Percentiles rank a stretch among this genome's conserved stretches.
phyloP scores from a whole-genome alignment of 2,113 vertebrate species.

The Bombycilla garrulus region DNA sequence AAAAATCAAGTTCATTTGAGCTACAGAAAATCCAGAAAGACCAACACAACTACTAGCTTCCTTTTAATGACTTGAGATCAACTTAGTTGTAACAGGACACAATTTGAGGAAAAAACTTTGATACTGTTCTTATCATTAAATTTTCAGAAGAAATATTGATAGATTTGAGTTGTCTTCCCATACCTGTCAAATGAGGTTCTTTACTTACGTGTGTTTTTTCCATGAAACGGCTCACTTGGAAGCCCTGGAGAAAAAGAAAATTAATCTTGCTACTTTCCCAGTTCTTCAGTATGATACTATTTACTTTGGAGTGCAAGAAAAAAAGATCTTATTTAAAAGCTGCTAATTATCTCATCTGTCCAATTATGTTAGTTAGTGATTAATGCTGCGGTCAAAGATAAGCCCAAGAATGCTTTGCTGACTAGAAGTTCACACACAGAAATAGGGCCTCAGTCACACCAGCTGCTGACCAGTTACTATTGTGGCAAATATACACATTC shows the following conservation, averaged over 20 bases:
- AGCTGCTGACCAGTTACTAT: not conserved
- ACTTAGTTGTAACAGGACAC: not conserved
- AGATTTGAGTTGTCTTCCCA: not conserved
- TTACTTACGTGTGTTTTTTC: not conserved
- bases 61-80: not conserved
- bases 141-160: not conserved
- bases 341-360: not conserved
- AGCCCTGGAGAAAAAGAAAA: not conserved
- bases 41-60: not conserved
- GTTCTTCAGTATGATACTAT: not conserved
- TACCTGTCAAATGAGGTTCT: conserved; percentile 8
- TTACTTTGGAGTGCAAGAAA: not conserved
- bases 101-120: not conserved
- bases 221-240: not conserved
- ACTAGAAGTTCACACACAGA: not conserved
- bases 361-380: not conserved
- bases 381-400: not conserved
- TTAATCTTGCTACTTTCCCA: not conserved
- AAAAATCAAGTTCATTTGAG: not conserved
- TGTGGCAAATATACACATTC: not conserved
- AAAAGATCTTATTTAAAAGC: not conserved
- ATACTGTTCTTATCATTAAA: not conserved
- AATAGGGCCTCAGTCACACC: not conserved
- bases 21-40: not conserved
- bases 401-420: not conserved